A percentile compares a stretch with the other conserved stretches of the same genome.
phyloP scores from a whole-genome alignment of 1,140 invertebrate genomes.

The Solenopsis invicta region DNA sequence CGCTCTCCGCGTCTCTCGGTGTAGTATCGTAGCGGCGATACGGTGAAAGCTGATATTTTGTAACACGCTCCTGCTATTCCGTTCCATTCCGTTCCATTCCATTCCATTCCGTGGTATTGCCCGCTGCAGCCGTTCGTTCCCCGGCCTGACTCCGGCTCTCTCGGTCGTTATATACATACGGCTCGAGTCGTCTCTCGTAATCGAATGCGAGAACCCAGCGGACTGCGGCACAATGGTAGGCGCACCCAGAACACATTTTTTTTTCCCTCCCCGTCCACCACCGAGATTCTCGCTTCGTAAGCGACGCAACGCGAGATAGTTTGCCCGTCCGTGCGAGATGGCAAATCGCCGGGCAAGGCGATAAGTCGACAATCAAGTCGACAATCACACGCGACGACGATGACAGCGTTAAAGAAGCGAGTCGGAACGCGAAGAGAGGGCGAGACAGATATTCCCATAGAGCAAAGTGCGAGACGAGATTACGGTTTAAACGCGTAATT shows the following conservation, averaged over 20 bases:
- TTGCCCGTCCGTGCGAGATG: conserved; percentile 2
- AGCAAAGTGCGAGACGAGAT: background rate
- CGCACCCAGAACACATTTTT: conserved; percentile 77
- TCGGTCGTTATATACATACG: background rate
- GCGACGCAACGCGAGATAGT: conserved; percentile 27
- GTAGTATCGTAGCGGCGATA: conserved; percentile 82
- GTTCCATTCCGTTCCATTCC: conserved; percentile 83
- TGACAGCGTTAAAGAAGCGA: background rate
- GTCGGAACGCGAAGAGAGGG: background rate
- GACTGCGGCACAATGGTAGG: conserved; percentile 74
- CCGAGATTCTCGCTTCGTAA: conserved; percentile 66
- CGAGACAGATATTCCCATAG: background rate
- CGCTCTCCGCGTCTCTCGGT: conserved; percentile 32
- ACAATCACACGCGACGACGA: background rate
- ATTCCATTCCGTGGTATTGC: conserved; percentile 77
- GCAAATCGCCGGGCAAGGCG: background rate
- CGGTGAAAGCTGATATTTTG: conserved; percentile 88
- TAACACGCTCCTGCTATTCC: conserved; percentile 86
- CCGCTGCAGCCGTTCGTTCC: conserved; percentile 71
- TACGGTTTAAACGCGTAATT: background rate
- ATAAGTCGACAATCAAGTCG: background rate
- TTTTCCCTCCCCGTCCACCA: conserved; percentile 66
- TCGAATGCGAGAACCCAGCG: conserved; percentile 73
- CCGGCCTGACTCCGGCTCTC: background rate
- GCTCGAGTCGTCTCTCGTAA: conserved; percentile 64